Conservation (phyloP, 2,797 vertebrate genomes). For the Muraenolepis orangiensis region DNA sequence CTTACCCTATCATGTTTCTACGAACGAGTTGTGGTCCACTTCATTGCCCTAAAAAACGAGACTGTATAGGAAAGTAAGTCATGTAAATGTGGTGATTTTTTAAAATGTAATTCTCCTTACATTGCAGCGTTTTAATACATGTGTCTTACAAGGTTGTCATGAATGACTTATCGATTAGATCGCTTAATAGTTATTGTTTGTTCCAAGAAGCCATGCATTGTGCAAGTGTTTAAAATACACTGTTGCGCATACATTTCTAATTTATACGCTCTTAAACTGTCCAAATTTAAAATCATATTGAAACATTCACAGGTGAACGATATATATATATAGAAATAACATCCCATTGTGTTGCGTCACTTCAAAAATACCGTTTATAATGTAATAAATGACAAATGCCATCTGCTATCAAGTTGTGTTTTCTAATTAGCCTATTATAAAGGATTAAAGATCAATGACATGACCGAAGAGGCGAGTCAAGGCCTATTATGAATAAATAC, state of each 20-base stretch:
- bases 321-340: not conserved
- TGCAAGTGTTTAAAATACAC: too few species aligned
- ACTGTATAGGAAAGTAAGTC: slow-evolving; percentile 47
- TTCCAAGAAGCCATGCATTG: too few species aligned
- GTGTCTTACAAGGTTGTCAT: not conserved
- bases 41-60: slow-evolving; percentile 60
- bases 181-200: not conserved
- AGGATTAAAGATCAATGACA: not conserved
- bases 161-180: not conserved
- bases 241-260: not conserved
- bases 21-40: slow-evolving; percentile 48
- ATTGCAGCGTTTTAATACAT: too few species aligned
- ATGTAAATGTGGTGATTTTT: slow-evolving; percentile 25
- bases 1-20: slow-evolving; percentile 58
- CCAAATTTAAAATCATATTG: too few species aligned
- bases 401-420: slow-evolving; percentile 45
- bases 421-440: not conserved
- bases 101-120: not conserved
- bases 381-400: slow-evolving; percentile 67
- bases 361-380: slow-evolving; percentile 68
- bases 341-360: slow-evolving; percentile 47
- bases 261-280: not conserved
- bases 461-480: too few species aligned
- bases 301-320: not conserved
- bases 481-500: too few species aligned